A percentile compares a stretch with the other conserved stretches of the same genome.
phyloP scores from a whole-genome alignment of 37 sponge, comb jelly and placozoan genomes.

The Haliclona indistincta region DNA sequence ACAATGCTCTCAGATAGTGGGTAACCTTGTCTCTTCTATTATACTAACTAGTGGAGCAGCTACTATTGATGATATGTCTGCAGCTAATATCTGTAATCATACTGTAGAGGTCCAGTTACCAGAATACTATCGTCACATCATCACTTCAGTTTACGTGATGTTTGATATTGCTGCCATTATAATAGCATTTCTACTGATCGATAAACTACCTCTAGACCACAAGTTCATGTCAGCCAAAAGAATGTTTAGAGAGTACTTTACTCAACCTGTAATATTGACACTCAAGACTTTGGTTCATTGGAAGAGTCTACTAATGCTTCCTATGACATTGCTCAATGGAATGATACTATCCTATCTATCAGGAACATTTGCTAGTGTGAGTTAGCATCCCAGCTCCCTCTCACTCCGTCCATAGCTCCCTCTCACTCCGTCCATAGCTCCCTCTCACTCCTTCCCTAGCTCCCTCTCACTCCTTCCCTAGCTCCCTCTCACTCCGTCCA shows the following conservation, averaged over 20 bases:
- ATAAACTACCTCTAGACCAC: slow-evolving; percentile 9
- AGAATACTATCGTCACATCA: slow-evolving; percentile 8
- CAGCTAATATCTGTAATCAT: slow-evolving; percentile 1
- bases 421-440: too few species aligned
- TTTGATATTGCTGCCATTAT: slow-evolving; percentile 27
- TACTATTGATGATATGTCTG: neutral
- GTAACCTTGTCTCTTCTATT: slow-evolving; percentile 38
- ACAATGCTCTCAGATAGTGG: slow-evolving; percentile 21
- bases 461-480: too few species aligned
- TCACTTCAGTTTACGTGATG: slow-evolving; percentile 35
- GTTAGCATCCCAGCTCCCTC: neutral
- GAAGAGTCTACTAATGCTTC: slow-evolving; percentile 28
- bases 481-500: too few species aligned
- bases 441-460: too few species aligned
- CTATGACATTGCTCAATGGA: slow-evolving; percentile 26
- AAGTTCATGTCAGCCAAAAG: neutral
- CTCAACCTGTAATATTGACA: slow-evolving; percentile 16
- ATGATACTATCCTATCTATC: slow-evolving; percentile 19
- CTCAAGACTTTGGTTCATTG: slow-evolving; percentile 16
- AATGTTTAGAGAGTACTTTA: slow-evolving; percentile 12
- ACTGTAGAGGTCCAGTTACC: neutral
- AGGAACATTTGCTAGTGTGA: slow-evolving; percentile 49
- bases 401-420: too few species aligned
- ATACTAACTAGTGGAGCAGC: slow-evolving; percentile 13
- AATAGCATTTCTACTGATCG: neutral